Percentiles rank a stretch among this genome's conserved stretches.
These are phyloP conservation scores for Anarrhichthys ocellatus DNA, from an alignment of 2,113 vertebrate species.

Conservation along the genomic window DNA sequence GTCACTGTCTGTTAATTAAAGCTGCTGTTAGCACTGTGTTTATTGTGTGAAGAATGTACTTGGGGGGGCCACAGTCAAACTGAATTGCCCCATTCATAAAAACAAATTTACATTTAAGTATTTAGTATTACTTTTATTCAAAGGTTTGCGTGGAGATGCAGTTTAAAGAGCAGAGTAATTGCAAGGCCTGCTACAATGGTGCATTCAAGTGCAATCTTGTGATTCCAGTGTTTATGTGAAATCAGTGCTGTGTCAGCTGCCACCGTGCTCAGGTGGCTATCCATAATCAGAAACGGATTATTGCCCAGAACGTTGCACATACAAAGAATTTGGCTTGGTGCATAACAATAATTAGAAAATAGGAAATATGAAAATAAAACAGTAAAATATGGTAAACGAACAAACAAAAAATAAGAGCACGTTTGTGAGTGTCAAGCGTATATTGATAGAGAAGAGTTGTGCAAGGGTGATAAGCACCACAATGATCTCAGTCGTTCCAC, in stretches of 20 bases:
- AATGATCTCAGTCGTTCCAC: neutral
- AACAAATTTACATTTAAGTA: neutral
- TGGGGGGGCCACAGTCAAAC: neutral
- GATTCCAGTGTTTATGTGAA: constrained; percentile 8
- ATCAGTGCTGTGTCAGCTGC: neutral
- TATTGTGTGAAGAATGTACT: constrained; percentile 6
- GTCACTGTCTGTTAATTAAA: constrained; percentile 27
- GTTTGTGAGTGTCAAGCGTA: neutral
- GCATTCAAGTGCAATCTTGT: constrained; percentile 11
- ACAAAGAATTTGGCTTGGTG: neutral
- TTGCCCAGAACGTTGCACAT: neutral
- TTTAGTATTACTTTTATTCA: neutral
- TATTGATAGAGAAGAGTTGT: neutral
- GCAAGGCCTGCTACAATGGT: neutral
- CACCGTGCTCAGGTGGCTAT: neutral
- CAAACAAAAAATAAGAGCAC: neutral
- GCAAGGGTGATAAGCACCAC: neutral
- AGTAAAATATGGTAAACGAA: neutral
- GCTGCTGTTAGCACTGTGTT: neutral
- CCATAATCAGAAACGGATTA: neutral
- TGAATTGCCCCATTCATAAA: neutral
- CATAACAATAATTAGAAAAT: neutral
- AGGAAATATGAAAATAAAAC: neutral
- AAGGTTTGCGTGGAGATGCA: neutral
- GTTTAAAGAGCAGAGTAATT: neutral